Conservation (phyloP, 2,797 vertebrate species). For the Xiphophorus birchmanni region DNA sequence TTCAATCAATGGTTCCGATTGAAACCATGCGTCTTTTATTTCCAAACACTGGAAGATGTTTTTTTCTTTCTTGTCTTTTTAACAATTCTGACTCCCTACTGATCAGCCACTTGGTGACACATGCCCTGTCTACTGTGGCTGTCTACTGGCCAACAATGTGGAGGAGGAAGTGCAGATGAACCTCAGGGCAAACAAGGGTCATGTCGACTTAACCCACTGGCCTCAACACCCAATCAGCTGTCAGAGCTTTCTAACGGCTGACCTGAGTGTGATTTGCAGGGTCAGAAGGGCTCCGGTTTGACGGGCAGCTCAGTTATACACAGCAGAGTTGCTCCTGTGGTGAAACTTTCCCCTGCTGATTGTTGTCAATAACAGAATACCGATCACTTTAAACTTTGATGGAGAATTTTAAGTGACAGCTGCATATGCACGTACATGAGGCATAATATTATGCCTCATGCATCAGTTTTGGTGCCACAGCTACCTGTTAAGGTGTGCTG, state of each 20-base stretch:
- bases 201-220: conserved; percentile 84
- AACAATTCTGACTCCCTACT: conserved; percentile 48
- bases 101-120: conserved; percentile 64
- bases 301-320: conserved; percentile 68
- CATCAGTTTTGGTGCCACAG: neutral
- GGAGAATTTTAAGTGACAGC: conserved; percentile 59
- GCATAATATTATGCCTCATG: neutral
- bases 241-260: conserved; percentile 67
- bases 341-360: conserved; percentile 69
- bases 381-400: conserved; percentile 62
- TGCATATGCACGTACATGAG: conserved; percentile 26
- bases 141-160: conserved; percentile 72
- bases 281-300: conserved; percentile 67
- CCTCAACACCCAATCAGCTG: conserved; percentile 78
- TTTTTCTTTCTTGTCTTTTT: neutral
- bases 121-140: conserved; percentile 67
- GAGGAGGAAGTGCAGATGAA: conserved; percentile 80
- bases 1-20: neutral
- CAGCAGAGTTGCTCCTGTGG: conserved; percentile 33
- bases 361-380: conserved; percentile 38
- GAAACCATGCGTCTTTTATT: conserved; percentile 46
- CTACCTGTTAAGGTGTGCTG: neutral
- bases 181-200: conserved; percentile 75
- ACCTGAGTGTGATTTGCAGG: conserved; percentile 69
- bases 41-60: conserved; percentile 68